Evolutionary conservation across 1,140 invertebrate genomes (phyloP).

Genomic region (Dryas iulia): DNA sequence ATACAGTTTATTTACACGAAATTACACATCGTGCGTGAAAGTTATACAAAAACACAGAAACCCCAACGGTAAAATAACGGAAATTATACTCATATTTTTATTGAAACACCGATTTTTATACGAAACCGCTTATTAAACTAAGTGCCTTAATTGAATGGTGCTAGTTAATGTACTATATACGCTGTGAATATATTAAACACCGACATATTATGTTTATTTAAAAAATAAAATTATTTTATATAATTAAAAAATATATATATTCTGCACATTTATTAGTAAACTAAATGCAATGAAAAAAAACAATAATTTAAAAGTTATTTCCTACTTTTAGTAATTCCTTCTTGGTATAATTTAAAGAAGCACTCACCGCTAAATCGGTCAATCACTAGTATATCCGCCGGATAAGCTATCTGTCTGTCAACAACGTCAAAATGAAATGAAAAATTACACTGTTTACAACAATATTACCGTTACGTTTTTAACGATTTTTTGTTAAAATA

Average conservation of each 20-base stretch:
- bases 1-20: background rate
- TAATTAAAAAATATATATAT: too few species aligned
- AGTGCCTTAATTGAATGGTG: background rate
- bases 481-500: background rate
- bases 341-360: background rate
- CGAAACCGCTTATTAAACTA: background rate
- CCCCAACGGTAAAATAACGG: constrained; percentile 36
- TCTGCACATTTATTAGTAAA: too few species aligned
- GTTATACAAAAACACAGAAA: constrained; percentile 22
- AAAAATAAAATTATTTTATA: too few species aligned
- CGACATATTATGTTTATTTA: too few species aligned
- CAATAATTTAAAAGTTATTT: too few species aligned
- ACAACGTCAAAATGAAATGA: background rate
- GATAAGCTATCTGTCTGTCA: background rate
- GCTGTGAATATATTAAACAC: background rate
- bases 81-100: constrained; percentile 21
- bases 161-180: background rate
- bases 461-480: background rate
- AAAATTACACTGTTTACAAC: background rate
- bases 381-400: background rate
- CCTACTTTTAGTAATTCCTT: background rate
- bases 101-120: background rate
- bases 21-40: constrained; percentile 22
- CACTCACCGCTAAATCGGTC: background rate
- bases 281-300: too few species aligned